Percentiles rank a stretch among this genome's conserved stretches.
These are phyloP conservation scores for Drosophila villosipedis DNA, from an alignment of 2,888 invertebrate species.

Conservation along the genomic window DNA sequence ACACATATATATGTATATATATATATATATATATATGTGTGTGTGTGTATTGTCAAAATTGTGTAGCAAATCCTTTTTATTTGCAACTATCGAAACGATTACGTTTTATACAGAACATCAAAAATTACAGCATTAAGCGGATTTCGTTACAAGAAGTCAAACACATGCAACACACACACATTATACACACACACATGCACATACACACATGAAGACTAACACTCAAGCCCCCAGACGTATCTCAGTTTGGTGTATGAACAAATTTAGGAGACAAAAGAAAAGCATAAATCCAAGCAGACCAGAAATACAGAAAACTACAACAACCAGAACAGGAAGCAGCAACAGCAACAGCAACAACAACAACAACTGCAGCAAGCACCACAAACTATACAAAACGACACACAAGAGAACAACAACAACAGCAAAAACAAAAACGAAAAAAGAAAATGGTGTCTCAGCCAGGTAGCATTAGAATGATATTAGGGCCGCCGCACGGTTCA, in stretches of 20 bases:
- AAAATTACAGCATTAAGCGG: conserved; percentile 80
- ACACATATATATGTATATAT: neutral
- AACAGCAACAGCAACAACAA: conserved; percentile 33
- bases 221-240: conserved; percentile 52
- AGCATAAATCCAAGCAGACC: conserved; percentile 74
- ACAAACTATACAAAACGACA: conserved; percentile 48
- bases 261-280: conserved; percentile 70
- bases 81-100: conserved; percentile 26
- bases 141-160: conserved; percentile 75
- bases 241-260: conserved; percentile 57
- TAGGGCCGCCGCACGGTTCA: conserved; percentile 74
- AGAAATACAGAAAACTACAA: conserved; percentile 44
- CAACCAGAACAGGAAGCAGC: conserved; percentile 70
- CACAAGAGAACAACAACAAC: conserved; percentile 23
- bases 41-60: too few relatives aligned
- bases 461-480: conserved; percentile 77
- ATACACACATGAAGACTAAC: conserved; percentile 20
- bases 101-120: conserved; percentile 46
- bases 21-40: neutral
- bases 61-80: neutral
- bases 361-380: conserved; percentile 39
- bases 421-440: conserved; percentile 22
- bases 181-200: conserved; percentile 31
- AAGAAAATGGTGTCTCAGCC: conserved; percentile 77
- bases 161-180: conserved; percentile 36